A percentile compares a stretch with the other conserved stretches of the same genome.
These are phyloP conservation scores for Protobothrops flavoviridis DNA, from an alignment of 2,113 vertebrate genomes.

Conservation along the genomic window DNA sequence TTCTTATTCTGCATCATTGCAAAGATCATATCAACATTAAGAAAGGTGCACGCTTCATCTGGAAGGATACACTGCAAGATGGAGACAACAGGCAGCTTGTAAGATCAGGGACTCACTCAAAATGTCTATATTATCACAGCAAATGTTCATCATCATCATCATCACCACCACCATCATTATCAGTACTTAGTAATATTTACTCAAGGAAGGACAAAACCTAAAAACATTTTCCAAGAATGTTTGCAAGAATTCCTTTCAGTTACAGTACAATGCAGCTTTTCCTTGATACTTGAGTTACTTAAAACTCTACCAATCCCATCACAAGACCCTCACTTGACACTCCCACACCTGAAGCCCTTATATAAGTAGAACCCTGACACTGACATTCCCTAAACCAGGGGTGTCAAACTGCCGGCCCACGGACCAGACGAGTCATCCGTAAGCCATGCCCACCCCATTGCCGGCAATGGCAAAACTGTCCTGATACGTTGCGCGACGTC, in stretches of 20 bases:
- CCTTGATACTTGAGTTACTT: neutral
- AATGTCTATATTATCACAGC: neutral
- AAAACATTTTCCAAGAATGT: conserved; percentile 17
- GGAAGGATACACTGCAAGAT: conserved; percentile 80
- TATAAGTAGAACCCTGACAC: no score
- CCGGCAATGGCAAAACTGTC: no score
- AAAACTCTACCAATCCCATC: neutral
- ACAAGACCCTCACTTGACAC: no score
- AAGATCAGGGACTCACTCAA: conserved; percentile 14
- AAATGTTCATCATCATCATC: neutral
- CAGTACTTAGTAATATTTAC: conserved; percentile 17
- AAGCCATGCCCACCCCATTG: no score
- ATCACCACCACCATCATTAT: conserved; percentile 29
- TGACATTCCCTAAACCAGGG: no score
- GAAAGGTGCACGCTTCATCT: conserved; percentile 78
- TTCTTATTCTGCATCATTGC: conserved; percentile 86
- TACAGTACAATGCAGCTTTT: conserved; percentile 17
- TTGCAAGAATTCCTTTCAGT: conserved; percentile 12
- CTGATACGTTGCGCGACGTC: rapidly evolving
- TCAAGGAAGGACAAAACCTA: conserved; percentile 9
- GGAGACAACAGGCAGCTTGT: neutral
- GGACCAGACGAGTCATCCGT: no score
- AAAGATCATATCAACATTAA: conserved; percentile 76
- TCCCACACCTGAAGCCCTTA: no score
- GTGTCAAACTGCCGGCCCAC: no score